A percentile compares a stretch with the other conserved stretches of the same genome.
Evolutionary conservation across 2,797 vertebrate genomes (phyloP).

Genomic region (Octomys mimax): DNA sequence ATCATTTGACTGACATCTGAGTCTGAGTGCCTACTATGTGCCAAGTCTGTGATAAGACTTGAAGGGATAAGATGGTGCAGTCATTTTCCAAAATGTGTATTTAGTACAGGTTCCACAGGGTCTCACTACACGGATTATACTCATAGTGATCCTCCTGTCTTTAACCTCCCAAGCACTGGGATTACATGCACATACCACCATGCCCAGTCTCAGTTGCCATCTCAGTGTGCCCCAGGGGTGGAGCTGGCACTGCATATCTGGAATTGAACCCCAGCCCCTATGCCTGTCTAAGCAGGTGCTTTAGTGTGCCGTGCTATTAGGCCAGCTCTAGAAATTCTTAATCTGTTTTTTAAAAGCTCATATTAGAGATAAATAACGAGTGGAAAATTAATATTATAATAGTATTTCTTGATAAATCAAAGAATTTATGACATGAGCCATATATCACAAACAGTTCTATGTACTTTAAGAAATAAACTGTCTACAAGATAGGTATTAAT

Average conservation of each 20-base stretch:
- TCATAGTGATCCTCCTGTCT: no score
- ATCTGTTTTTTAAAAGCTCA: neutral
- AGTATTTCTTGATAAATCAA: neutral
- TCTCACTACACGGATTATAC: no score
- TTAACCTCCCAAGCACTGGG: no score
- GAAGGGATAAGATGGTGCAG: neutral
- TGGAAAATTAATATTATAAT: neutral
- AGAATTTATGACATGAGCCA: neutral
- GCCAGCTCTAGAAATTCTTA: neutral
- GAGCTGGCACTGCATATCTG: no score
- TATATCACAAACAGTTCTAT: neutral
- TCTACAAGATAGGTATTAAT: neutral
- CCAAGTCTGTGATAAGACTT: neutral
- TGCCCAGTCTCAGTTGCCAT: no score
- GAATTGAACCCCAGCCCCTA: no score
- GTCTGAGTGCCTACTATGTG: neutral
- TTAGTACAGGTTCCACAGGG: no score
- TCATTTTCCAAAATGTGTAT: no score
- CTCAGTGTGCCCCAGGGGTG: no score
- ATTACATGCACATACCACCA: no score
- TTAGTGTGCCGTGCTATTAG: no score
- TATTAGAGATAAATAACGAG: neutral
- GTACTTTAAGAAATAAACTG: neutral
- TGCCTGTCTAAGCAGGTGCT: no score
- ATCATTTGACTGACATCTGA: neutral